A percentile compares a stretch with the other conserved stretches of the same genome.
These are phyloP conservation scores for Sphaeramia orbicularis DNA, from an alignment of 2,797 vertebrate genomes.

Conservation along the genomic window DNA sequence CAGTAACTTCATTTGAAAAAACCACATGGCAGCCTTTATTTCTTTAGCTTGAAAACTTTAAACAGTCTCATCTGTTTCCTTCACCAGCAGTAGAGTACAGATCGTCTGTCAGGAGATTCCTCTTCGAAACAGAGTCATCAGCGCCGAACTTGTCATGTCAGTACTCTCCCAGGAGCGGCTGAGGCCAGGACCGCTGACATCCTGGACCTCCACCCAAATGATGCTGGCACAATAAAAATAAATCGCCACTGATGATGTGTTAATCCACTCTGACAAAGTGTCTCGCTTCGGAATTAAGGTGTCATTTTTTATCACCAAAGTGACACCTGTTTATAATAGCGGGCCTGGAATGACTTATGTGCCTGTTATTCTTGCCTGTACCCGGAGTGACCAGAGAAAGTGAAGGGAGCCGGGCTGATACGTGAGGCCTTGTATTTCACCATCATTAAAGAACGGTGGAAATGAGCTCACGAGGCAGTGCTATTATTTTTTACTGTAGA, in stretches of 20 bases:
- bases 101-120: conserved; percentile 43
- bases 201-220: conserved; percentile 67
- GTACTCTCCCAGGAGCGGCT: conserved; percentile 35
- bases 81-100: conserved; percentile 2
- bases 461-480: conserved; percentile 59
- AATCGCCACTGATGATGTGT: conserved; percentile 80
- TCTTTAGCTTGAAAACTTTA: neutral
- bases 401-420: conserved; percentile 43
- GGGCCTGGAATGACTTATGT: conserved; percentile 80
- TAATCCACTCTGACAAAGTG: conserved; percentile 84
- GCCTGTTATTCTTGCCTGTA: conserved; percentile 76
- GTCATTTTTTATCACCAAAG: conserved; percentile 84
- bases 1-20: conserved; percentile 15
- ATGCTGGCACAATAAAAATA: conserved; percentile 82
- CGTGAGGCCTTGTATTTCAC: conserved; percentile 59
- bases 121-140: conserved; percentile 59
- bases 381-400: conserved; percentile 54
- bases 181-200: conserved; percentile 63
- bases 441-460: conserved; percentile 43
- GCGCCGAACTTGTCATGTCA: conserved; percentile 61
- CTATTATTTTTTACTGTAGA: conserved; percentile 52
- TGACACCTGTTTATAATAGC: conserved; percentile 87
- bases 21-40: conserved; percentile 2
- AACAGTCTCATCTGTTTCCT: conserved; percentile 40
- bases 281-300: conserved; percentile 82